Percentiles rank a stretch among this genome's conserved stretches.
Evolutionary conservation across 2,797 vertebrate genomes (phyloP).

Genomic region (Anableps anableps): DNA sequence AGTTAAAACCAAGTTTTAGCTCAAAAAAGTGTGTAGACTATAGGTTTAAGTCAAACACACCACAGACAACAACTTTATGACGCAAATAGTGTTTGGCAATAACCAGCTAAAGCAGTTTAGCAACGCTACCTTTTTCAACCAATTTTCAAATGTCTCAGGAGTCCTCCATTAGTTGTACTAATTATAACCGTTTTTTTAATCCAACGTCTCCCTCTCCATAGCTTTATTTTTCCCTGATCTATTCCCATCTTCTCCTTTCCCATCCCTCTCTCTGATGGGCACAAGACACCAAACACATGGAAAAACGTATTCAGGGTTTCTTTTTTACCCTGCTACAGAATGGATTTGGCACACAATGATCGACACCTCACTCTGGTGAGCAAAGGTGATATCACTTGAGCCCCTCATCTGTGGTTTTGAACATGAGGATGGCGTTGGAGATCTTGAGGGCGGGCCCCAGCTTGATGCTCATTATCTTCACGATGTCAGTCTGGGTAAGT

Average conservation of each 20-base stretch:
- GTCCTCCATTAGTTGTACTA: not conserved
- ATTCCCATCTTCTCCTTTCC: not conserved
- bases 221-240: slow-evolving; percentile 15
- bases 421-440: slow-evolving; percentile 98
- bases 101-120: slow-evolving; percentile 16
- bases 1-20: slow-evolving; percentile 6
- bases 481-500: slow-evolving; percentile 96
- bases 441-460: slow-evolving; percentile 98
- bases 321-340: slow-evolving; percentile 65
- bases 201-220: slow-evolving; percentile 18
- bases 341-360: slow-evolving; percentile 77
- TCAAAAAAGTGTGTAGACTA: not conserved
- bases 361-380: slow-evolving; percentile 10
- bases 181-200: slow-evolving; percentile 6
- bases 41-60: slow-evolving; percentile 5
- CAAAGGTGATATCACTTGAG: slow-evolving; percentile 85
- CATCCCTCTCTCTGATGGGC: slow-evolving; percentile 76
- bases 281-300: slow-evolving; percentile 79
- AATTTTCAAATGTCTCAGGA: slow-evolving; percentile 7
- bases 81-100: not conserved
- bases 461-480: slow-evolving; percentile 99
- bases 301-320: slow-evolving; percentile 56
- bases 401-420: slow-evolving; percentile 95
- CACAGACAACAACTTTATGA: not conserved
- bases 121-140: slow-evolving; percentile 4